These are phyloP conservation scores for Nymphalis urticae DNA, from an alignment of 2,888 invertebrate genomes.

Conservation along the genomic window DNA sequence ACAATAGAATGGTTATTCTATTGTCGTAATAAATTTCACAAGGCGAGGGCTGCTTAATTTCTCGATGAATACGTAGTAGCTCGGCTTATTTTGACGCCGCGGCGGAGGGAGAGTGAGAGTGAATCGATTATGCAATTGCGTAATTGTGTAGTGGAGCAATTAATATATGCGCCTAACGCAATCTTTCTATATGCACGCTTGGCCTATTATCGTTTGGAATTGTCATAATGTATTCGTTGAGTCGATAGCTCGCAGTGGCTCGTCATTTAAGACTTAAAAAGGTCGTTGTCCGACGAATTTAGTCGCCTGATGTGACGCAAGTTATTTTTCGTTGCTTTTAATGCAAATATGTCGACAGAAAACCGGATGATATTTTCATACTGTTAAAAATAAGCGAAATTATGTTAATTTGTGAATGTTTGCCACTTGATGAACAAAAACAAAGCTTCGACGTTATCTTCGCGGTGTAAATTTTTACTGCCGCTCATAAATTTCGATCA, in stretches of 20 bases:
- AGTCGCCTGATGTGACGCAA: neutral
- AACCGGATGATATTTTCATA: conserved; percentile 1
- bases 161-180: conserved; percentile 36
- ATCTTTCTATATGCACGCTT: conserved; percentile 20
- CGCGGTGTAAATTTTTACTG: conserved; percentile 22
- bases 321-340: neutral
- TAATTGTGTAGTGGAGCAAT: conserved; percentile 37
- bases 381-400: conserved; percentile 15
- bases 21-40: neutral
- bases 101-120: conserved; percentile 36
- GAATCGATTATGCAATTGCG: conserved; percentile 39
- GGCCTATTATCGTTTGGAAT: conserved; percentile 4
- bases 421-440: conserved; percentile 17
- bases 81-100: conserved; percentile 25
- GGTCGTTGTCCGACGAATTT: conserved; percentile 7
- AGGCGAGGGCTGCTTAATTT: conserved; percentile 17
- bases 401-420: conserved; percentile 16
- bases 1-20: neutral
- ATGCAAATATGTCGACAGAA: neutral
- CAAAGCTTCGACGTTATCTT: conserved; percentile 24
- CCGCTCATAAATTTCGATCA: conserved; percentile 24
- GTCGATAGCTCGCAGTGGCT: neutral
- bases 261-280: neutral
- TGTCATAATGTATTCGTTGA: conserved; percentile 1
- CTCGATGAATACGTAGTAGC: conserved; percentile 31